Conservation (phyloP, 2,888 invertebrate species). For the Epinotia bilunana region DNA sequence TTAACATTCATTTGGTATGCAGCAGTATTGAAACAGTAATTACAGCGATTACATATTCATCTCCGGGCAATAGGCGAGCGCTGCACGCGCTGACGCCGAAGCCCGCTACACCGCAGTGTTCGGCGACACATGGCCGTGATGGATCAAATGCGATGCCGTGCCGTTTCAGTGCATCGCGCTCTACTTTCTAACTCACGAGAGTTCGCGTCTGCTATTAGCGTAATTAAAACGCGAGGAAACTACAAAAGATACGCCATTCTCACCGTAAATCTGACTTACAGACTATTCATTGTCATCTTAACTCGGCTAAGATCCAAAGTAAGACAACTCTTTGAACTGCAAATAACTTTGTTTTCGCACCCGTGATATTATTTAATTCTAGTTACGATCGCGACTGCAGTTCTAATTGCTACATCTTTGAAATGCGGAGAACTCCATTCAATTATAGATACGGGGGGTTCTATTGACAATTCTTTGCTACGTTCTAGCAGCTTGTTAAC, state of each 20-base stretch:
- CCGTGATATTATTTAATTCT: conserved; percentile 36
- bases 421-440: conserved; percentile 36
- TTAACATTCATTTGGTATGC: conserved; percentile 23
- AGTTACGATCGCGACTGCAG: conserved; percentile 33
- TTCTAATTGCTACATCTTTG: conserved; percentile 40
- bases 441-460: conserved; percentile 42
- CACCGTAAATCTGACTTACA: conserved; percentile 56
- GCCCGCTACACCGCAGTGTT: conserved; percentile 4
- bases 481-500: conserved; percentile 66
- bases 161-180: conserved; percentile 70
- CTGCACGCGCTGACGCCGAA: background rate
- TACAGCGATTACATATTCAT: conserved; percentile 32
- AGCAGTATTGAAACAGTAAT: conserved; percentile 33
- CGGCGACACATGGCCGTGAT: conserved; percentile 31
- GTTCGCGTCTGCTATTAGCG: conserved; percentile 78
- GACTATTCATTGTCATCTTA: conserved; percentile 50
- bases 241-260: conserved; percentile 70
- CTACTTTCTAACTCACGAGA: conserved; percentile 72
- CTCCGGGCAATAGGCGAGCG: conserved; percentile 18
- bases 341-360: conserved; percentile 36
- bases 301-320: conserved; percentile 40
- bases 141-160: conserved; percentile 65
- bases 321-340: conserved; percentile 38
- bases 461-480: conserved; percentile 38
- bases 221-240: conserved; percentile 79